Evolutionary conservation across 1,140 invertebrate genomes (phyloP).

Genomic region (Diorhabda carinulata): DNA sequence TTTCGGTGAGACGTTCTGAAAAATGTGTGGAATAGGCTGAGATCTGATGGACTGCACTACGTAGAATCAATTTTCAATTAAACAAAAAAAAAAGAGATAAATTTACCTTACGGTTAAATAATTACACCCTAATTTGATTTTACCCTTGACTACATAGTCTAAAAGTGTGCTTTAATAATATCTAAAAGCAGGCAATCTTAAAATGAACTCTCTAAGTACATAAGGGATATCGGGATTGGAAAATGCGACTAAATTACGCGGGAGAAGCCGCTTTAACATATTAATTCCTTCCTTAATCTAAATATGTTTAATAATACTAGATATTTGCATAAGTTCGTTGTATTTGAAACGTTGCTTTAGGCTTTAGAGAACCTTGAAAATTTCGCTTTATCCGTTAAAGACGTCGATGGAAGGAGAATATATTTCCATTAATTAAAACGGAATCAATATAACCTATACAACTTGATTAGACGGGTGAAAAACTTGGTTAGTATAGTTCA

Average conservation of each 20-base stretch:
- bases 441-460: too few species aligned
- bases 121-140: background rate
- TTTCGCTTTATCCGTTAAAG: conserved; percentile 7
- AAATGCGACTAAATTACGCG: conserved; percentile 32
- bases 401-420: background rate
- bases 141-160: background rate
- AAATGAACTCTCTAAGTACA: background rate
- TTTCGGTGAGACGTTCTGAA: too few species aligned
- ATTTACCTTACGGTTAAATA: too few species aligned
- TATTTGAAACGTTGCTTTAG: conserved; percentile 55
- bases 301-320: conserved; percentile 33
- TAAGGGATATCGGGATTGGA: conserved; percentile 11
- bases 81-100: too few species aligned
- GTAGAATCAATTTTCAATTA: too few species aligned
- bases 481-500: too few species aligned
- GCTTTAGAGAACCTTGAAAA: conserved; percentile 32
- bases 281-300: conserved; percentile 14
- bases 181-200: background rate
- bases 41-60: too few species aligned
- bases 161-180: background rate
- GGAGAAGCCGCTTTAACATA: conserved; percentile 7
- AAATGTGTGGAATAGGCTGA: too few species aligned
- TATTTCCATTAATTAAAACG: background rate
- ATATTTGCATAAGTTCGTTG: conserved; percentile 52
- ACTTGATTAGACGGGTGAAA: too few species aligned